These are phyloP conservation scores for Scolanthus callimorphus DNA, from an alignment of 92 coral and sea anemone genomes.

Conservation along the genomic window DNA sequence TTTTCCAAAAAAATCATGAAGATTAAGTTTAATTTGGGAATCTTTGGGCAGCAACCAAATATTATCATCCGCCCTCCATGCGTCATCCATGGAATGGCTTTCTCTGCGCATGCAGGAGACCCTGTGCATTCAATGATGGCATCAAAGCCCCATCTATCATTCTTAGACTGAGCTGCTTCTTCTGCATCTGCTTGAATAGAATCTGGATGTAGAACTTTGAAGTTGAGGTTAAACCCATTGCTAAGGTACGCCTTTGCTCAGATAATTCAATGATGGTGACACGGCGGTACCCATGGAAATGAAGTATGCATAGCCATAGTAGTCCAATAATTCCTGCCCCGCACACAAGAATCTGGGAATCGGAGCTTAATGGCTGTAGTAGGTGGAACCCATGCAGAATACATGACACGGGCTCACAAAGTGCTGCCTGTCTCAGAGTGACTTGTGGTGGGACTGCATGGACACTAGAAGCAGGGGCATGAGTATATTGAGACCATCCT, in stretches of 20 bases:
- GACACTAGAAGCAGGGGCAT: constrained; percentile 62
- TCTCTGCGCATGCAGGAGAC: constrained; percentile 57
- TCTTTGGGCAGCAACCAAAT: constrained; percentile 85
- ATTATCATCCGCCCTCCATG: constrained; percentile 79
- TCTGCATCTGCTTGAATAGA: constrained; percentile 43
- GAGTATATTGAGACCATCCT: constrained; percentile 95
- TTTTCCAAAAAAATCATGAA: constrained; percentile 56
- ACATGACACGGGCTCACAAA: constrained; percentile 90
- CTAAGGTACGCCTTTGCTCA: constrained; percentile 77
- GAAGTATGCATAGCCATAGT: constrained; percentile 77
- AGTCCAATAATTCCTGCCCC: constrained; percentile 84
- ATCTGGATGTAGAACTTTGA: constrained; percentile 68
- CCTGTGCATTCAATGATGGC: constrained; percentile 85
- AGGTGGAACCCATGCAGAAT: constrained; percentile 75
- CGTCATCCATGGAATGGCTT: constrained; percentile 73
- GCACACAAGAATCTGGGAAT: constrained; percentile 71
- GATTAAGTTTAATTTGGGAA: constrained; percentile 68
- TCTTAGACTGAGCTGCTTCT: constrained; percentile 36
- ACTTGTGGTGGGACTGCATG: constrained; percentile 77
- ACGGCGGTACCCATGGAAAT: constrained; percentile 88
- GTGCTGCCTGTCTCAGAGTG: constrained; percentile 79
- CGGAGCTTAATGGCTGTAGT: constrained; percentile 68
- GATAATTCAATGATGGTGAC: constrained; percentile 81
- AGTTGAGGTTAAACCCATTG: constrained; percentile 65
- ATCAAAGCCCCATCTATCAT: constrained; percentile 82